Evolutionary conservation across 2,797 vertebrate species (phyloP).

Genomic region (Brachymystax lenok): DNA sequence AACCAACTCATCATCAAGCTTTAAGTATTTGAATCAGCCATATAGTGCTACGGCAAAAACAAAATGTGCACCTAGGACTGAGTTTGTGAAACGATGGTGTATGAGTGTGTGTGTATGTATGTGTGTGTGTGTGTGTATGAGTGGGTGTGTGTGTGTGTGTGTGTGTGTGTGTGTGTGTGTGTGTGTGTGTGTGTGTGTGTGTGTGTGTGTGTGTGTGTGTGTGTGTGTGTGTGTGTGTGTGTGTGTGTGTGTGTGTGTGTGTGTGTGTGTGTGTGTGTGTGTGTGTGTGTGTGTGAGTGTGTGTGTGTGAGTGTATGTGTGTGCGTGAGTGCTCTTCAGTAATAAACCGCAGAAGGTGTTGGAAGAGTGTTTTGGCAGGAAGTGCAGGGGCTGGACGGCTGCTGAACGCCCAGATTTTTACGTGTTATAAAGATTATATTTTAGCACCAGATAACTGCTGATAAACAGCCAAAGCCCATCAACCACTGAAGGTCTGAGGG

Average conservation of each 20-base stretch:
- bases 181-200: neutral
- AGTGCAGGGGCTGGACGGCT: conserved; percentile 10
- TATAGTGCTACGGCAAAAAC: no score
- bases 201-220: neutral
- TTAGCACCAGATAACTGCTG: conserved; percentile 57
- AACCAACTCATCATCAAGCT: no score
- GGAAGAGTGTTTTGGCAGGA: conserved; percentile 35
- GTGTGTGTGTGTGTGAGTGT: neutral
- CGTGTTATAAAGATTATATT: conserved; percentile 61
- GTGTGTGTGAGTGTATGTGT: neutral
- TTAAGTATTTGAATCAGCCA: no score
- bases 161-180: no score
- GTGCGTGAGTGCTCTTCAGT: conserved; percentile 28
- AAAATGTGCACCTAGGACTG: no score
- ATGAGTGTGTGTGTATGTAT: no score
- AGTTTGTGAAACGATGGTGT: no score
- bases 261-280: no score
- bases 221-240: neutral
- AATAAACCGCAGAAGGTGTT: conserved; percentile 40
- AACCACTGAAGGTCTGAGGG: conserved; percentile 55
- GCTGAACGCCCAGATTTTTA: conserved; percentile 38
- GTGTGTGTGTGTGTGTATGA: no score
- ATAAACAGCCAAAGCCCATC: conserved; percentile 61
- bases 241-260: no score
- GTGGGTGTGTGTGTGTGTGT: no score